phyloP scores from a whole-genome alignment of 2,113 vertebrate genomes.

The Brachyhypopomus gauderio region DNA sequence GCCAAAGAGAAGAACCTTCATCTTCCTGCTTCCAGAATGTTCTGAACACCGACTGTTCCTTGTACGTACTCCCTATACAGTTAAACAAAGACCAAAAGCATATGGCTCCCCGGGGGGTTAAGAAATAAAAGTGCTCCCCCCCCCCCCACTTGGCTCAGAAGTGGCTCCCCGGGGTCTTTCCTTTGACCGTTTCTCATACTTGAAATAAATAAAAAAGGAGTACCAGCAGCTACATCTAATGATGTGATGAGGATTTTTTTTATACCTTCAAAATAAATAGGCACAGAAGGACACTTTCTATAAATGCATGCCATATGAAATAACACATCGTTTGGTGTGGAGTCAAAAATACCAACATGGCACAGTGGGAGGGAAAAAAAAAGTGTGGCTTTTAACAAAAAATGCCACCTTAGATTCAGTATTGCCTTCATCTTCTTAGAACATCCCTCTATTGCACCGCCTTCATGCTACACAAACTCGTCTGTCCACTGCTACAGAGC shows the following conservation, averaged over 20 bases:
- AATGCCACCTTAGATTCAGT: slow-evolving; percentile 17
- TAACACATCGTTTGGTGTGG: slow-evolving; percentile 4
- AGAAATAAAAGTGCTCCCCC: slow-evolving; percentile 10
- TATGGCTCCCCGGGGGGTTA: slow-evolving; percentile 29
- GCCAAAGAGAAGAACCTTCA: slow-evolving; percentile 22
- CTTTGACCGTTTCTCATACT: slow-evolving; percentile 17
- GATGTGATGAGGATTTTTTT: slow-evolving; percentile 12
- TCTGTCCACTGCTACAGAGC: background rate
- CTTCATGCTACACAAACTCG: background rate
- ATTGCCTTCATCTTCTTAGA: slow-evolving; percentile 21
- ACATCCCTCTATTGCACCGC: background rate
- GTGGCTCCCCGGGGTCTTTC: slow-evolving; percentile 21
- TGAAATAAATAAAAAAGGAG: slow-evolving; percentile 32
- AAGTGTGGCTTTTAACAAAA: background rate
- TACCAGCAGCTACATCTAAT: slow-evolving; percentile 44
- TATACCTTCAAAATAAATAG: slow-evolving; percentile 16
- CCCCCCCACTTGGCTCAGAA: slow-evolving; percentile 30
- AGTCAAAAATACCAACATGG: slow-evolving; percentile 13
- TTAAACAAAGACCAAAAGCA: slow-evolving; percentile 28
- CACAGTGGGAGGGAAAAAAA: background rate
- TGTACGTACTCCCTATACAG: slow-evolving; percentile 23
- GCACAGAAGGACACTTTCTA: slow-evolving; percentile 43
- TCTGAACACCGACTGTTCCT: background rate
- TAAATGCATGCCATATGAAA: background rate
- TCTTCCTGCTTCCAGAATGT: slow-evolving; percentile 13